Evolutionary conservation across 2,888 invertebrate genomes (phyloP), one percentile per base, ranked within the genome.

Genomic region (Cactoblastis cactorum): DNA sequence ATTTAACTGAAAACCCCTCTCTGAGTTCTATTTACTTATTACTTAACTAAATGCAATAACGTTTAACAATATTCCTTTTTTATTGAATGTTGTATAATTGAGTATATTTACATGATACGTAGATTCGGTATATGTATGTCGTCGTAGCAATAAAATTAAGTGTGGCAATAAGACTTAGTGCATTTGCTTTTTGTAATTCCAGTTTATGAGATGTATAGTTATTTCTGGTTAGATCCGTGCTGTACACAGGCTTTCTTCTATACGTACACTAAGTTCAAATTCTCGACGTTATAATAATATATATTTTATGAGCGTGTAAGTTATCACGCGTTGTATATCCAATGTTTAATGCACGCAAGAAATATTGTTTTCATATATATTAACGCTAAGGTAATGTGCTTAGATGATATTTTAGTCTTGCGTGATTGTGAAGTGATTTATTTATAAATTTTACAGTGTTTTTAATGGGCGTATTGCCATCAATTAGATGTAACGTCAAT

Each of bases 111-210:
- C 82, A 83, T 78, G 80, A 74, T 74, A 80, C 71, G 80, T 85
- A 85, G 83, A 76, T 58, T 28, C 74, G 64, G 74, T 85, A 78
- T 72, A 67, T 80, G 35, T 12, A 33, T 48, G 74, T 78, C 87
- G 83, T 86, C 75, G 86, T 89, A 89, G 88, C 88, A 89, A 89
- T 89, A 89, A 86, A 53, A 62, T 74, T 84, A 85, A 83, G 85
- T 80, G 80, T 87, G 85, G 88, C 87, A 89, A 88, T 88, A 88
- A 89, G 70, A 70, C 74, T 67, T 83, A 83, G 84, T 81, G 80
- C 77, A 80, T 81, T 84, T 80, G 86, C 85, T 87, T 88, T 41
- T 69, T 72, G 76, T 80, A 82, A 73, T 68, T 69, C 59, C 68
- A 67, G 63, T 63, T 63, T 69, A 75, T 73, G 71, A 62, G 65